Evolutionary conservation across 2,888 invertebrate genomes (phyloP).

Genomic region (Drosophila multiciliata): DNA sequence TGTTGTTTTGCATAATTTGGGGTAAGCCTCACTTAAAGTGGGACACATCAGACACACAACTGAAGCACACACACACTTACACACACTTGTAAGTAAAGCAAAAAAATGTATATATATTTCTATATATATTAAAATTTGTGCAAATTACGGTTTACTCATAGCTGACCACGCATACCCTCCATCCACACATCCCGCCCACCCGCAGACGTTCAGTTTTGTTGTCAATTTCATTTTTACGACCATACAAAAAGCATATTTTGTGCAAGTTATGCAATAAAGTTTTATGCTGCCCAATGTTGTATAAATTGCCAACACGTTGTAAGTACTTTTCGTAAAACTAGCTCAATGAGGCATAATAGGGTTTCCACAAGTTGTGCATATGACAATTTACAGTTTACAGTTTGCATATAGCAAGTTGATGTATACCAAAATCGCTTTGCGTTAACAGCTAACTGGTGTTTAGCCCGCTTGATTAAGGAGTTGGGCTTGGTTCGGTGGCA

Average conservation of each 20-base stretch:
- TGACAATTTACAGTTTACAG: conserved; percentile 10
- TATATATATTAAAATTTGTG: conserved; percentile 60
- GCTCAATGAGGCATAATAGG: conserved; percentile 21
- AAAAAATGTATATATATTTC: conserved; percentile 4
- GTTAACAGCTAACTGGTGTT: conserved; percentile 66
- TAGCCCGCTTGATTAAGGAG: conserved; percentile 41
- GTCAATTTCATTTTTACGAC: conserved; percentile 59
- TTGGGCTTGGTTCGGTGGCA: conserved; percentile 5
- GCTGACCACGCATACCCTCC: conserved; percentile 25
- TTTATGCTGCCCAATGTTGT: conserved; percentile 73
- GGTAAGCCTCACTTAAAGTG: conserved; percentile 63
- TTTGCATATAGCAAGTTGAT: conserved; percentile 26
- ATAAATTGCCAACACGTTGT: conserved; percentile 68
- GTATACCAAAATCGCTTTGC: conserved; percentile 19
- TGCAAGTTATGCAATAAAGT: conserved; percentile 73
- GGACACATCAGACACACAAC: conserved; percentile 15
- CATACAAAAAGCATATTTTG: conserved; percentile 58
- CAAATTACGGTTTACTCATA: conserved; percentile 59
- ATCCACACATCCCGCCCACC: neutral
- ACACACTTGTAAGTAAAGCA: neutral
- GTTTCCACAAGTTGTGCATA: conserved; percentile 41
- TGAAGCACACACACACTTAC: neutral
- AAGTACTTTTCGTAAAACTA: conserved; percentile 27
- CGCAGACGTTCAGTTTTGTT: conserved; percentile 16
- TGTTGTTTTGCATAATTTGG: conserved; percentile 76